Conservation (phyloP, 2,113 vertebrate species). For the Shinisaurus crocodilurus region DNA sequence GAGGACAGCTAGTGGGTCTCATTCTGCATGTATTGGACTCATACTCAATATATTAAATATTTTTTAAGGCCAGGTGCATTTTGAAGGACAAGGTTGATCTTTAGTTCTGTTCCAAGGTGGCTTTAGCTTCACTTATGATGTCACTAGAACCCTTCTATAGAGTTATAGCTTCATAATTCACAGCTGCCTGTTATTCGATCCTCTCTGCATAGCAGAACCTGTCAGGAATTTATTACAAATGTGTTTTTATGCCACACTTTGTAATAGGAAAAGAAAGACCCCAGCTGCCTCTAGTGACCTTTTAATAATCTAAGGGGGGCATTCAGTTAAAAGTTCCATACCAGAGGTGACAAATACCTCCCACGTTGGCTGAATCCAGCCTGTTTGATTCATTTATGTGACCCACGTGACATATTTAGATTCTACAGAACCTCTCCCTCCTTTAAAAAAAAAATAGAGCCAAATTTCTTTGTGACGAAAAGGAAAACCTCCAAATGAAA, state of each 20-base stretch:
- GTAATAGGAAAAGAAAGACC: constrained; percentile 41
- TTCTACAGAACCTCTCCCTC: neutral
- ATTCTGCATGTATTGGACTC: neutral
- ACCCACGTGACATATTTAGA: neutral
- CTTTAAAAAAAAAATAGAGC: fast-evolving
- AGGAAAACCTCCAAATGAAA: neutral
- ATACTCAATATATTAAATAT: neutral
- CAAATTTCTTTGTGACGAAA: neutral
- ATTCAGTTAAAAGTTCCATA: constrained; percentile 47
- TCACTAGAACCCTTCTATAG: constrained; percentile 26
- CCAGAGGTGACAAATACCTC: constrained; percentile 28
- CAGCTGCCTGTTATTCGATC: constrained; percentile 17
- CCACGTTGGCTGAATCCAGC: neutral
- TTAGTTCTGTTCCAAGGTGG: constrained; percentile 1
- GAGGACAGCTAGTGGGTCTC: neutral
- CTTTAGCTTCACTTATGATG: neutral
- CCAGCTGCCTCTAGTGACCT: constrained; percentile 53
- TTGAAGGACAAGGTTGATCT: constrained; percentile 8
- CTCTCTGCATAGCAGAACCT: neutral
- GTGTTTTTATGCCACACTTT: constrained; percentile 47
- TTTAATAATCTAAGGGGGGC: constrained; percentile 44
- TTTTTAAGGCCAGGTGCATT: constrained; percentile 17
- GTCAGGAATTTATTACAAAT: constrained; percentile 49
- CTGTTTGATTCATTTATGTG: constrained; percentile 33
- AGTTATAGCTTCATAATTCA: constrained; percentile 42